phyloP scores from a whole-genome alignment of 2,113 vertebrate genomes.

The Ranitomeya imitator region DNA sequence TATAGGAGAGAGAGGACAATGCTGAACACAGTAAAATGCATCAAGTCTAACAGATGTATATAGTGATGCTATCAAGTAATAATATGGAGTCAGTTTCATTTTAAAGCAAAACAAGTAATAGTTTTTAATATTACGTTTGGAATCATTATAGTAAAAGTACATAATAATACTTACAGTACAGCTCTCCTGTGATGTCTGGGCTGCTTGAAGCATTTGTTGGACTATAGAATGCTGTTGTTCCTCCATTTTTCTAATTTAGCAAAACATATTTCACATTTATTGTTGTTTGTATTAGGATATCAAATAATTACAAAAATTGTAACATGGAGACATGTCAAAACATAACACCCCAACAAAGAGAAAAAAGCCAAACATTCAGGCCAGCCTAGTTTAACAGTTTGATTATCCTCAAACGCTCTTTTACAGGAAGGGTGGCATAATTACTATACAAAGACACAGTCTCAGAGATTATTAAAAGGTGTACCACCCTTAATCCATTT shows the following conservation, averaged over 20 bases:
- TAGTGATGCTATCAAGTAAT: no score
- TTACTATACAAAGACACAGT: background rate
- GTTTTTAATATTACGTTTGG: no score
- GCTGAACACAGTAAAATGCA: no score
- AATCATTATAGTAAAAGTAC: no score
- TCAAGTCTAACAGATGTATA: no score
- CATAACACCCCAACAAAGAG: background rate
- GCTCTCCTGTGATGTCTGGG: background rate
- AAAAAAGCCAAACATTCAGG: background rate
- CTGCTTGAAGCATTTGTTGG: slow-evolving; percentile 41
- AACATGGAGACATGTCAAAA: background rate
- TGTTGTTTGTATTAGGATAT: background rate
- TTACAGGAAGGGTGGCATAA: background rate
- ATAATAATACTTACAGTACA: slow-evolving; percentile 34
- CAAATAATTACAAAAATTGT: background rate
- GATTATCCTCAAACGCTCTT: background rate
- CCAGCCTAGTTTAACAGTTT: no score
- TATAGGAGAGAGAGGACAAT: no score
- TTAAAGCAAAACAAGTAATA: no score
- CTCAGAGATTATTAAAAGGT: no score
- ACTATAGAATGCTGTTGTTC: slow-evolving; percentile 32
- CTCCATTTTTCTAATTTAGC: slow-evolving; percentile 41
- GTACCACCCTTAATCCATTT: no score
- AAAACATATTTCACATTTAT: background rate
- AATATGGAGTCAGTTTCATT: no score